Conservation (phyloP, 2,797 vertebrate species). For the Mastacembelus armatus region DNA sequence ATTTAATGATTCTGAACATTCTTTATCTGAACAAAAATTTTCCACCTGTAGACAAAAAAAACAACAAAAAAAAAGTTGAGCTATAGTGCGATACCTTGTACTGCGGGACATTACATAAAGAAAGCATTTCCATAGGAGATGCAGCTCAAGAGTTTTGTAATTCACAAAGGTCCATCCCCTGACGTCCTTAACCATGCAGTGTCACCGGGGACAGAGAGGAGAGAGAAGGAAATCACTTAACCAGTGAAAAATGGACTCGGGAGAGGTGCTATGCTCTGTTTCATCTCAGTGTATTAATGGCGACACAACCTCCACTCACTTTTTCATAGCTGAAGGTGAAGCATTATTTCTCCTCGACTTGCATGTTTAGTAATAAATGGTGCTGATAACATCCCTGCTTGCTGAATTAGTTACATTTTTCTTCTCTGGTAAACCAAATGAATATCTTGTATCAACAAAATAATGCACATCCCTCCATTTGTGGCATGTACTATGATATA, state of each 20-base stretch:
- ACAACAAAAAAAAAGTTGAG: constrained; percentile 9
- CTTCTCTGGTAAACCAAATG: constrained; percentile 29
- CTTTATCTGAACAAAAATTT: constrained; percentile 11
- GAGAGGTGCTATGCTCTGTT: constrained; percentile 64
- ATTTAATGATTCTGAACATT: constrained; percentile 16
- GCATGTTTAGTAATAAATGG: constrained; percentile 60
- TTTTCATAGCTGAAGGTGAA: constrained; percentile 61
- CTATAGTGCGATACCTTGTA: constrained; percentile 9
- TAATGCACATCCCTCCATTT: constrained; percentile 29
- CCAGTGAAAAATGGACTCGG: constrained; percentile 61
- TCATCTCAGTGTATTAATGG: constrained; percentile 69
- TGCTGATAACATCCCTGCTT: constrained; percentile 42
- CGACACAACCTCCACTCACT: constrained; percentile 58
- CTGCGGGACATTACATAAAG: constrained; percentile 22
- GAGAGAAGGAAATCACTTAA: constrained; percentile 68
- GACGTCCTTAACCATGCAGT: constrained; percentile 46
- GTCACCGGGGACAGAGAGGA: constrained; percentile 48
- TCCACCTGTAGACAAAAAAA: too few relatives aligned
- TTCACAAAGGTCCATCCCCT: constrained; percentile 39
- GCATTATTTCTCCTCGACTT: constrained; percentile 45
- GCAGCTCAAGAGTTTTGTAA: constrained; percentile 42
- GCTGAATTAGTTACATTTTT: constrained; percentile 34
- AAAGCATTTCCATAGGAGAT: constrained; percentile 25
- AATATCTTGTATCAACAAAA: constrained; percentile 37
- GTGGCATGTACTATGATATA: constrained; percentile 26